phyloP scores from a whole-genome alignment of 2,797 vertebrate genomes.

The Taenioides sp. region DNA sequence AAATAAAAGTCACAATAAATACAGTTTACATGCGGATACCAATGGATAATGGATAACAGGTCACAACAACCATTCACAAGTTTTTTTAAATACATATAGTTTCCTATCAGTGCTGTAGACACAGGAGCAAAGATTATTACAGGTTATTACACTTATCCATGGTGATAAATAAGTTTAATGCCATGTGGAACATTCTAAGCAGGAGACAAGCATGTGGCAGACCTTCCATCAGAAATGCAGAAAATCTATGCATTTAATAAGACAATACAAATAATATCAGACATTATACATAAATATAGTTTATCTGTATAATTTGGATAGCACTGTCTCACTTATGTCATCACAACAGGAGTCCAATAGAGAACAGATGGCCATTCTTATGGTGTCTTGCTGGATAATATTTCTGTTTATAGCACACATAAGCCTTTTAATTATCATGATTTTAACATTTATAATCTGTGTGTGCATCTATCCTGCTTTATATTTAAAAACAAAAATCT shows the following conservation, averaged over 20 bases:
- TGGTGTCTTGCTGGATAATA: neutral
- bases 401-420: neutral
- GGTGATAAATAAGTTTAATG: neutral
- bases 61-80: constrained; percentile 1
- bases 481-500: neutral
- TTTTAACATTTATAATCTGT: too few relatives aligned
- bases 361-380: neutral
- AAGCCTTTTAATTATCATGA: neutral
- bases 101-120: constrained; percentile 46
- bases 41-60: constrained; percentile 15
- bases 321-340: neutral
- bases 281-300: too few relatives aligned
- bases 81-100: constrained; percentile 43
- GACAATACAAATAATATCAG: too few relatives aligned
- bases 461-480: neutral
- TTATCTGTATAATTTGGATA: neutral
- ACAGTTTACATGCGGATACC: neutral
- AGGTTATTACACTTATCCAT: constrained; percentile 36
- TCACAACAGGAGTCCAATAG: neutral
- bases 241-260: too few relatives aligned
- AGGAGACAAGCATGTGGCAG: neutral
- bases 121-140: constrained; percentile 49
- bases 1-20: neutral
- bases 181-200: neutral
- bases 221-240: too few relatives aligned